Percentiles rank a stretch among this genome's conserved stretches.
These are phyloP conservation scores for Thereva unica DNA, from an alignment of 2,888 invertebrate genomes.

Conservation along the genomic window DNA sequence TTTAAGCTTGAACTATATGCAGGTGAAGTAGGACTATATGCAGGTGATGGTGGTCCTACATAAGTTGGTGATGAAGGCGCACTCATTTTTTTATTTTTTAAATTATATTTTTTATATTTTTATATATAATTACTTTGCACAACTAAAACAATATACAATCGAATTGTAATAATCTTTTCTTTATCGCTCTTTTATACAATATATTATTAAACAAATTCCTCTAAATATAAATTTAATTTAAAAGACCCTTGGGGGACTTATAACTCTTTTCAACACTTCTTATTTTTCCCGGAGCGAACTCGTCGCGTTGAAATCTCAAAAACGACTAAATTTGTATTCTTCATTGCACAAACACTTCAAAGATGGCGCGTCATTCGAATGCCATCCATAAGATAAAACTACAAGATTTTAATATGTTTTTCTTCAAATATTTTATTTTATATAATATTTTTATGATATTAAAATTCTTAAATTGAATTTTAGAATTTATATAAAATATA, in stretches of 20 bases:
- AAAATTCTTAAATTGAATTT: constrained; percentile 32
- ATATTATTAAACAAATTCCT: too few species aligned
- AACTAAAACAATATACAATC: neutral
- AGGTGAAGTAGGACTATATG: too few species aligned
- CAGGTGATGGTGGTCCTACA: too few species aligned
- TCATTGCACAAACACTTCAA: constrained; percentile 70
- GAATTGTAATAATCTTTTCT: constrained; percentile 3
- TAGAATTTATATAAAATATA: constrained; percentile 44
- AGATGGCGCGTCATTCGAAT: constrained; percentile 67
- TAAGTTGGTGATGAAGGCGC: constrained; percentile 63
- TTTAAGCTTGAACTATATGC: neutral
- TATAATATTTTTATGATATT: constrained; percentile 34
- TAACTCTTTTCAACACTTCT: neutral
- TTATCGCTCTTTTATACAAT: constrained; percentile 2
- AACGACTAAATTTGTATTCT: constrained; percentile 66
- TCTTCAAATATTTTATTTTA: constrained; percentile 43
- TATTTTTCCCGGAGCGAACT: constrained; percentile 52
- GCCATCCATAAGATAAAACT: constrained; percentile 41
- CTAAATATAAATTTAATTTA: too few species aligned
- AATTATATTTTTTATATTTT: constrained; percentile 27
- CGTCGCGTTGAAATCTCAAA: constrained; percentile 63
- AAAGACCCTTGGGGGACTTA: neutral
- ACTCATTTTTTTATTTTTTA: constrained; percentile 65
- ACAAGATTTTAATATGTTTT: constrained; percentile 43
- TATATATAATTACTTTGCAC: neutral